Conservation (phyloP, 2,797 vertebrate genomes). For the Arnoldichthys spilopterus region DNA sequence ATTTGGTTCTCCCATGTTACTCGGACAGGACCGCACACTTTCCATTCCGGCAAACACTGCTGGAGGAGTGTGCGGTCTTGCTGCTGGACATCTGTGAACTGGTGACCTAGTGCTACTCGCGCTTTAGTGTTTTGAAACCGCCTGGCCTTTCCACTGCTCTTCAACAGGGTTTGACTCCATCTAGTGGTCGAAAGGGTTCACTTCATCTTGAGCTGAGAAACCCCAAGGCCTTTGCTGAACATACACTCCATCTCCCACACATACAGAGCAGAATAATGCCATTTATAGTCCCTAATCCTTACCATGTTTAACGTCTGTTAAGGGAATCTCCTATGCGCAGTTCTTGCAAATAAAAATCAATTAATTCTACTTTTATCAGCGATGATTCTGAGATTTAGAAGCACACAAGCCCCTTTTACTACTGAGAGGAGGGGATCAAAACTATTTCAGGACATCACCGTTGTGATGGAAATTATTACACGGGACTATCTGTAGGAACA, state of each 20-base stretch:
- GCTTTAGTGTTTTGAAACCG: not conserved
- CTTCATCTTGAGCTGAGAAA: constrained; percentile 62
- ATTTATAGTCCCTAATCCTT: constrained; percentile 40
- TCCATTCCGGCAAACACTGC: not conserved
- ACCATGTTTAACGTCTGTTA: constrained; percentile 15
- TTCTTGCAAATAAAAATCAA: constrained; percentile 12
- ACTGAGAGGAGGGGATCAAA: constrained; percentile 64
- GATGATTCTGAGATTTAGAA: constrained; percentile 33
- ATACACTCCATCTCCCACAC: constrained; percentile 5
- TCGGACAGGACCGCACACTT: not conserved
- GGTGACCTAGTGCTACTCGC: not conserved
- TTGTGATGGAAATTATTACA: constrained; percentile 72
- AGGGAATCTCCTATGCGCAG: constrained; percentile 19
- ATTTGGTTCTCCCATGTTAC: not conserved
- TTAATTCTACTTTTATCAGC: constrained; percentile 24
- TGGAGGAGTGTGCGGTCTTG: not conserved
- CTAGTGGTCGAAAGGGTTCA: constrained; percentile 76
- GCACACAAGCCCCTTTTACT: constrained; percentile 26
- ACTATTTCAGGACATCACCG: constrained; percentile 66
- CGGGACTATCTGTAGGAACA: constrained; percentile 73
- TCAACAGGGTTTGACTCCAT: constrained; percentile 83
- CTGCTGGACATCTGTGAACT: not conserved
- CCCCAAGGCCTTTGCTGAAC: constrained; percentile 32
- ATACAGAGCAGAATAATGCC: constrained; percentile 29
- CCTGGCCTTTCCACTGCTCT: constrained; percentile 60